A percentile compares a stretch with the other conserved stretches of the same genome.
These are phyloP conservation scores for Tauraco hartlaubi DNA, from an alignment of 2,797 vertebrate species.

Conservation along the genomic window DNA sequence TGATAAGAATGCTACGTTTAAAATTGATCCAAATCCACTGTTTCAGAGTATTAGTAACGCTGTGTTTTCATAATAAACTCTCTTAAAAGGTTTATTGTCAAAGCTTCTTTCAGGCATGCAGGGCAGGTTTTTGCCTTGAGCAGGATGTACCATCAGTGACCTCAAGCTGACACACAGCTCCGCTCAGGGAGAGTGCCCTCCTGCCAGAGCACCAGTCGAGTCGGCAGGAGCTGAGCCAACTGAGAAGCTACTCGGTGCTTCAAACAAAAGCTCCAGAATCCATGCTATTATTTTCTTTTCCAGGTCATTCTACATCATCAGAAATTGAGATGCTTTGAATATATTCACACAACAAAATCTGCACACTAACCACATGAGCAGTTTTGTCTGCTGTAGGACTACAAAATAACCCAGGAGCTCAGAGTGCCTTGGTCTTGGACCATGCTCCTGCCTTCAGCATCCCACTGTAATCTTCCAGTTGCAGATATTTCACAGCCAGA, in stretches of 20 bases:
- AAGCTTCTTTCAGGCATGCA: slow-evolving; percentile 52
- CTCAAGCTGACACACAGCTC: not conserved
- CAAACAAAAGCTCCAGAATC: not conserved
- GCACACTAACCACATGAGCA: not conserved
- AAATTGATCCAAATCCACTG: slow-evolving; percentile 32
- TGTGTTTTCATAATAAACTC: slow-evolving; percentile 48
- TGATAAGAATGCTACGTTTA: slow-evolving; percentile 12
- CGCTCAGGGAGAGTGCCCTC: not conserved
- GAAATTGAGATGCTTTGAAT: not conserved
- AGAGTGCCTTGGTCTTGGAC: not conserved
- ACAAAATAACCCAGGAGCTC: not conserved
- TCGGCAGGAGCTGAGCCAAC: not conserved
- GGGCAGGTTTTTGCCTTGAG: slow-evolving; percentile 37
- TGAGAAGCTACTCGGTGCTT: not conserved
- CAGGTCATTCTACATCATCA: not conserved
- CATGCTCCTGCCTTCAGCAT: not conserved
- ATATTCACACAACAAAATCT: not conserved
- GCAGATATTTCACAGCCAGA: not conserved
- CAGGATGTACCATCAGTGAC: slow-evolving; percentile 22
- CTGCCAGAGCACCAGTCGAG: not conserved
- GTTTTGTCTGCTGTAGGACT: not conserved
- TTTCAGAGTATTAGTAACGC: slow-evolving; percentile 4
- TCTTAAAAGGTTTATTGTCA: slow-evolving; percentile 45
- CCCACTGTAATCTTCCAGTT: not conserved
- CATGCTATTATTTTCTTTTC: not conserved